Conservation (phyloP, 2,797 vertebrate genomes). For the Rhinatrema bivittatum region DNA sequence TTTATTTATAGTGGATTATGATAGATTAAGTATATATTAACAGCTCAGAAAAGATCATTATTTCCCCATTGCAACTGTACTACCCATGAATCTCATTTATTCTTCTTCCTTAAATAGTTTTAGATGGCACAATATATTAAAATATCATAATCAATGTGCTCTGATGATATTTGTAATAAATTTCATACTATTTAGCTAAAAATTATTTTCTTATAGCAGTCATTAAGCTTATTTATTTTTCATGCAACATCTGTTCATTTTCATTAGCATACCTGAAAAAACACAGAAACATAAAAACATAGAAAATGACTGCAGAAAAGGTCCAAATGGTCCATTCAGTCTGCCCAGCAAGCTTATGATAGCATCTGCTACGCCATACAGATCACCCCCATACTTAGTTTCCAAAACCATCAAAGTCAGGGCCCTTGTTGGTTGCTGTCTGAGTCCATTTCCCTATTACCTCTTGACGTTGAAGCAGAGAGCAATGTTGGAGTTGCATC, state of each 20-base stretch:
- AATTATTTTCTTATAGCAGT: slow-evolving; percentile 13
- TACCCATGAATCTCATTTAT: slow-evolving; percentile 33
- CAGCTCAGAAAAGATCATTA: slow-evolving; percentile 50
- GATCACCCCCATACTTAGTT: no score
- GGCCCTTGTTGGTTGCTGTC: no score
- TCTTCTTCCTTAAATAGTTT: slow-evolving; percentile 19
- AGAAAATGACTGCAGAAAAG: no score
- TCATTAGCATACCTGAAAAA: slow-evolving; percentile 10
- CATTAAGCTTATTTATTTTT: slow-evolving; percentile 9
- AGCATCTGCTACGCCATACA: no score
- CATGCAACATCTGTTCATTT: slow-evolving; percentile 8
- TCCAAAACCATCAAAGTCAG: no score
- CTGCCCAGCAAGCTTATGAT: no score
- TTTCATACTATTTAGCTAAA: slow-evolving; percentile 7
- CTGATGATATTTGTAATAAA: slow-evolving; percentile 11
- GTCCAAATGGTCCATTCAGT: no score
- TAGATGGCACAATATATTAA: slow-evolving; percentile 12
- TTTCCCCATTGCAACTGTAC: slow-evolving; percentile 41
- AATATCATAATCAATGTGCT: slow-evolving; percentile 4
- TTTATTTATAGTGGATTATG: slow-evolving; percentile 56
- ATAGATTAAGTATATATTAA: slow-evolving; percentile 49
- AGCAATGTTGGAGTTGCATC: no score
- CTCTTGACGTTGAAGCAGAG: no score
- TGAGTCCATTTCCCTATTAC: no score
- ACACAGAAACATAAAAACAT: neutral